Evolutionary conservation across 2,888 invertebrate genomes (phyloP).

Genomic region (Uloborus plumipes): DNA sequence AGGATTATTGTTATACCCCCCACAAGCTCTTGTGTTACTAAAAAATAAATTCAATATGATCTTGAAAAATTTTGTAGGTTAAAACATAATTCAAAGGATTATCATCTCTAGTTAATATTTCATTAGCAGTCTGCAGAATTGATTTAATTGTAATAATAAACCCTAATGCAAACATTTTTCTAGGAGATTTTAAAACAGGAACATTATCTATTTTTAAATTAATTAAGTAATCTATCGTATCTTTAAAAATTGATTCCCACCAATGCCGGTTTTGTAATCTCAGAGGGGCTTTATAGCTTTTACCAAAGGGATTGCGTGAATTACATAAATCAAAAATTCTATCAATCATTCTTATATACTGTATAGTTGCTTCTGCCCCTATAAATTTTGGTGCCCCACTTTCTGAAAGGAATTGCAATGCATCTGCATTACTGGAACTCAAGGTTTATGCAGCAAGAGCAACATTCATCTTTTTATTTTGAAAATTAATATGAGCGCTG

Average conservation of each 20-base stretch:
- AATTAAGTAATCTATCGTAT: too few species aligned
- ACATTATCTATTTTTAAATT: constrained; percentile 1
- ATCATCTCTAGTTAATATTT: neutral
- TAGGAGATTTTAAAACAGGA: neutral
- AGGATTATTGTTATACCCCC: neutral
- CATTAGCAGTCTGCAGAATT: neutral
- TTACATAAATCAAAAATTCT: neutral
- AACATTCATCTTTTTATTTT: neutral
- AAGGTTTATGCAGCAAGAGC: neutral
- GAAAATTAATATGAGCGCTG: neutral
- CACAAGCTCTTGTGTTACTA: neutral
- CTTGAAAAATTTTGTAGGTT: neutral
- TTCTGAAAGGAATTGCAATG: neutral
- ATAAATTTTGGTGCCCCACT: neutral
- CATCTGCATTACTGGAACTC: neutral
- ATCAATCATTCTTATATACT: neutral
- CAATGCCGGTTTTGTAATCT: neutral
- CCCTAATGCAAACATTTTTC: neutral
- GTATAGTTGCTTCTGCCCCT: neutral
- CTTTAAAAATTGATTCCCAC: too few species aligned
- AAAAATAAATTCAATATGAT: neutral
- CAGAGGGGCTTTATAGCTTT: neutral
- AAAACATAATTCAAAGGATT: neutral
- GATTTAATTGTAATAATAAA: neutral
- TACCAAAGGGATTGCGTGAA: neutral